These are phyloP conservation scores for Trichoplusia ni DNA, from an alignment of 1,140 invertebrate genomes.

Conservation along the genomic window DNA sequence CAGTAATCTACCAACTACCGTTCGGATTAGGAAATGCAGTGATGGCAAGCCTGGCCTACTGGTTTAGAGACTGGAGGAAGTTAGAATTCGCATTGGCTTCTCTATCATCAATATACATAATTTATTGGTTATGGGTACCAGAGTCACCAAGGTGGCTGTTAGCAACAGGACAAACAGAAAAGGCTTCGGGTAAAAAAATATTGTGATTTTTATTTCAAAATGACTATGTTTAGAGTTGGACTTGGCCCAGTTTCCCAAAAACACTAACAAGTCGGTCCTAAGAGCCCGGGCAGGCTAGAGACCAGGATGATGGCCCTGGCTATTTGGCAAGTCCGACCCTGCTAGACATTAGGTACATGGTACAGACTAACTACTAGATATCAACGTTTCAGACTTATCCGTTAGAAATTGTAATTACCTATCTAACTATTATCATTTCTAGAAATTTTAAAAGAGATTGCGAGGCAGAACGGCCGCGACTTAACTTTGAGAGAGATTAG, in stretches of 20 bases:
- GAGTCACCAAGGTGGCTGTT: constrained; percentile 92
- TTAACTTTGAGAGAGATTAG: constrained; percentile 65
- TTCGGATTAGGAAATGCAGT: constrained; percentile 85
- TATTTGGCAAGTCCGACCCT: no score
- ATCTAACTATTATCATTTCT: constrained; percentile 8
- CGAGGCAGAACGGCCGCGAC: constrained; percentile 69
- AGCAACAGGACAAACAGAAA: constrained; percentile 84
- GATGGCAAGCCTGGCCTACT: constrained; percentile 83
- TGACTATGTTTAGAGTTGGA: no score
- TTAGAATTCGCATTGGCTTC: constrained; percentile 87
- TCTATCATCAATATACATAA: constrained; percentile 85
- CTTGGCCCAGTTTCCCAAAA: no score
- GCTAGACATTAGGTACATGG: no score
- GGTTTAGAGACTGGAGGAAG: constrained; percentile 86
- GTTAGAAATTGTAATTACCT: no score
- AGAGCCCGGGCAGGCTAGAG: no score
- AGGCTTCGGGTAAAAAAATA: constrained; percentile 73
- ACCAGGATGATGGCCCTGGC: no score
- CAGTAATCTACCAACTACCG: constrained; percentile 86
- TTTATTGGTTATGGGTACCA: constrained; percentile 87
- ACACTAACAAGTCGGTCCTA: no score
- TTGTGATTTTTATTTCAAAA: not conserved
- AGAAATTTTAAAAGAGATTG: constrained; percentile 67
- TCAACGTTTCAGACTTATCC: no score
- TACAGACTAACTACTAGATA: no score